phyloP scores from a whole-genome alignment of 2,113 vertebrate species.

The Dryoscopus gambensis region DNA sequence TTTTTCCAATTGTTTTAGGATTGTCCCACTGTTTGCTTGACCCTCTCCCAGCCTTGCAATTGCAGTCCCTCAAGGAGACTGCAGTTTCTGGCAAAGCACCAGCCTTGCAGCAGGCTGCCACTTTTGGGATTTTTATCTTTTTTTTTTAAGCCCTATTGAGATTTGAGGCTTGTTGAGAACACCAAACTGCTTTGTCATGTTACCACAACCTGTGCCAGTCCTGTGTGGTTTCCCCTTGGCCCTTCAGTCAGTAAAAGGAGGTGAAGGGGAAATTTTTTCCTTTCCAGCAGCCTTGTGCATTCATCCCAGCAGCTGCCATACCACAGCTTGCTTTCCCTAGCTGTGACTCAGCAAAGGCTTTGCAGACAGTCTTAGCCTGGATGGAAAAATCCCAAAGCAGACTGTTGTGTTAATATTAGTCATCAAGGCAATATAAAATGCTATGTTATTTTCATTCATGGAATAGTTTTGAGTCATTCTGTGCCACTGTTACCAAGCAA shows the following conservation, averaged over 20 bases:
- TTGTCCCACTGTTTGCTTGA: neutral
- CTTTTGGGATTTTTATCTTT: neutral
- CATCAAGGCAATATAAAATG: slow-evolving; percentile 1
- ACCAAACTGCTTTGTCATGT: neutral
- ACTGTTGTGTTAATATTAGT: neutral
- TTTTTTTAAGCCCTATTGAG: neutral
- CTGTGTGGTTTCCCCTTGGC: neutral
- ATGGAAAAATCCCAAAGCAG: slow-evolving; percentile 20
- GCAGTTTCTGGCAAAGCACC: neutral
- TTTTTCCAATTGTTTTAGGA: neutral
- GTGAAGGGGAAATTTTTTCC: neutral
- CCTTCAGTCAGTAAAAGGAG: neutral
- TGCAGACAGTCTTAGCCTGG: neutral
- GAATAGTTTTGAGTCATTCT: slow-evolving; percentile 2
- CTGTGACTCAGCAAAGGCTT: neutral
- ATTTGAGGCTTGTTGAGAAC: neutral
- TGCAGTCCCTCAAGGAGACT: neutral
- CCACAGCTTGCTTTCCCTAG: neutral
- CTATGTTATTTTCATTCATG: slow-evolving; percentile 10
- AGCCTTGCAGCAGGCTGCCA: neutral
- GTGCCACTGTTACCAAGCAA: neutral
- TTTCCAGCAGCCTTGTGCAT: neutral
- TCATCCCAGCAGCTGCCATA: neutral
- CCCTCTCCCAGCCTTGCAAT: neutral
- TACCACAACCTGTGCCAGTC: rapidly evolving